phyloP scores from a whole-genome alignment of 2,888 invertebrate species.

The Microdon myrmicae region DNA sequence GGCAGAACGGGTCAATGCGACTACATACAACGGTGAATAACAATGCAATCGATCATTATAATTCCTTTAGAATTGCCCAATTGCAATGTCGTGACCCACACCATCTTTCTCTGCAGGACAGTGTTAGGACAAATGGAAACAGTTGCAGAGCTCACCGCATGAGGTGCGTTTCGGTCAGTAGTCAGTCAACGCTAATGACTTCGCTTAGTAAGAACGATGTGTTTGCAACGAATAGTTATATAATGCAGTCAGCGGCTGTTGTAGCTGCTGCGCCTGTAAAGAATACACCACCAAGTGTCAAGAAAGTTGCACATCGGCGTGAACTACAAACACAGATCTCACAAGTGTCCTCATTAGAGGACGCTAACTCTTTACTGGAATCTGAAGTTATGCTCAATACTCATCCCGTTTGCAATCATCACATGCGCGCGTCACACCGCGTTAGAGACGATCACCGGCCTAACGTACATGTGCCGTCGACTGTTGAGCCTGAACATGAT shows the following conservation, averaged over 20 bases:
- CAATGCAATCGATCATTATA: slow-evolving; percentile 63
- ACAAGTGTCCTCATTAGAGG: slow-evolving; percentile 61
- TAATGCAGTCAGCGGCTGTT: slow-evolving; percentile 34
- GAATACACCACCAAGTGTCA: slow-evolving; percentile 23
- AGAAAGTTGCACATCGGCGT: slow-evolving; percentile 49
- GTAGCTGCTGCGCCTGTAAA: slow-evolving; percentile 36
- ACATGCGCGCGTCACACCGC: slow-evolving; percentile 47
- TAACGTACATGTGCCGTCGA: slow-evolving; percentile 38
- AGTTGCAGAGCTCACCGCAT: slow-evolving; percentile 57
- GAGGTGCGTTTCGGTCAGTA: slow-evolving; percentile 60
- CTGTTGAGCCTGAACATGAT: slow-evolving; percentile 43
- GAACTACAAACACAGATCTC: slow-evolving; percentile 62
- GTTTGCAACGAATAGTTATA: slow-evolving; percentile 54
- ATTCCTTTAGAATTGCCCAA: slow-evolving; percentile 63
- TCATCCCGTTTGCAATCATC: slow-evolving; percentile 42
- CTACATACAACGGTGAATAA: slow-evolving; percentile 64
- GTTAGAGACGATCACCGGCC: slow-evolving; percentile 56
- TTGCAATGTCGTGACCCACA: slow-evolving; percentile 64
- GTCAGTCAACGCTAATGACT: slow-evolving; percentile 60
- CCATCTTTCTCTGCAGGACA: slow-evolving; percentile 65
- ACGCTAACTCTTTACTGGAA: slow-evolving; percentile 61
- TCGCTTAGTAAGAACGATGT: slow-evolving; percentile 61
- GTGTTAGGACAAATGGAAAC: slow-evolving; percentile 59
- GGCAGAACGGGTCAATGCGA: slow-evolving; percentile 64
- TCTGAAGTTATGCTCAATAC: slow-evolving; percentile 54